Evolutionary conservation across 2,113 vertebrate species (phyloP), one percentile per base, ranked within the genome.

Genomic region (Abramis brama): DNA sequence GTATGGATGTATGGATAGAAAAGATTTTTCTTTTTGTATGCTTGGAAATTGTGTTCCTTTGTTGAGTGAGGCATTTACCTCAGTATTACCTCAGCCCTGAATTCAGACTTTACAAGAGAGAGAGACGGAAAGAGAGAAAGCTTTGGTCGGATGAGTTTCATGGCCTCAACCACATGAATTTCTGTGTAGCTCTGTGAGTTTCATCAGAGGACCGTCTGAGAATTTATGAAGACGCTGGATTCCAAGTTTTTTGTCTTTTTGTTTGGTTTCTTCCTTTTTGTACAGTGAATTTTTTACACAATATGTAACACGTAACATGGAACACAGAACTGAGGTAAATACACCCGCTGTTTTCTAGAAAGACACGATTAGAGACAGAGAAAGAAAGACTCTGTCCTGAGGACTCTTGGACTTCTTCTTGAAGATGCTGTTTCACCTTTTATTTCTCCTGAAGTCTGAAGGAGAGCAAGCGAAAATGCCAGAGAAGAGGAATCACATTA

Each of bases 151-250:
- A 68, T 50, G 45, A 76, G 13, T 68, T 50, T 66, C 25, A 21
- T 27, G 60, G 60, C 43, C 79, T 81, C 59, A 66, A 50, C 60
- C 43, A 81, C 47, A 39, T 79, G 21, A n/a, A 77, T 70, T n/a
- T 43, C 52, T 85, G 52, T 83, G 57, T 79, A 45, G 76, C 87
- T 89, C 55, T 81, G 25, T 55, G 27, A 77, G 75, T 77, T 78
- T 78, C 15, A 59, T 39, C 76, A 59, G 76, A 78, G 76, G 33
- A 64, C 57, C 19, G 36, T 62, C 78, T 62, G 78, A 80, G 43
- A 21, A 68, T 33, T 50, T 68, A 27, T 23, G 43, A 47, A 68
- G 60, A 45, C 9, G 4, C 23, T 76, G 74, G 45, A 76, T 27
- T 47, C 23, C n/a, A 25, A 76, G 12, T 76, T 52, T 76, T 52